Base-by-base conservation (phyloP, 2,888 invertebrate genomes). In the Augiades crinisus region DNA sequence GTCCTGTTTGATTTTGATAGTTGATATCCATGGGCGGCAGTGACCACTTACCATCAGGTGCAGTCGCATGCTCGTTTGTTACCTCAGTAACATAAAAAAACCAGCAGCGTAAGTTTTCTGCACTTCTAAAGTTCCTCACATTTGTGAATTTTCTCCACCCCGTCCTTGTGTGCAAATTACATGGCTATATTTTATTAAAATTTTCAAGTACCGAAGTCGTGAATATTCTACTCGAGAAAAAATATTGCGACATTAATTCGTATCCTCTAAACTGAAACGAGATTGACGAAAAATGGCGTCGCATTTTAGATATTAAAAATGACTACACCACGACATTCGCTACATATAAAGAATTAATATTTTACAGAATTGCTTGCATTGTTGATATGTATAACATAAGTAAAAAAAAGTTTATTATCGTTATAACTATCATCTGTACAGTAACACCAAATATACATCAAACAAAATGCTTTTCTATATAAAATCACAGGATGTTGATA, bases 261-360 rank as follows among this genome's bases (percentile, higher is more conserved):
- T 27, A 16, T 14, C 41, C 41, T 16, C 27, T 27, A 27, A 41
- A 41, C 41, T 22, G 27, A 27, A 41, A 10, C 41, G 17, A 16
- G 6, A 27, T 41, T 41, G 41, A 41, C 27, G 27, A 41, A 41
- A 41, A 40, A 27, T 27, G 41, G 27, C 41, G 27, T 41, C 41
- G 41, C 27, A 27, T 27, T 40, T 41, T 41, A n/a, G 41, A 19
- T 43, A 43, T 43, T 43, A 43, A 31, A 43, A 45, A 45, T 34
- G 34, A 14, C n/a, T 34, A 2, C 7, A 21, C 10, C 7, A 31
- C 10, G 17, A 16, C n/a, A 8, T 4, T 2, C 22, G 22, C 12
- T 4, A 19, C 21, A 2, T 37, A 5, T 37, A 6, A 10, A 7
- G 10, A 27, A 10, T 27, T 27, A n/a, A 27, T 27, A 10, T 10